These are phyloP conservation scores for Coreius guichenoti DNA, from an alignment of 2,797 vertebrate species.

Conservation along the genomic window DNA sequence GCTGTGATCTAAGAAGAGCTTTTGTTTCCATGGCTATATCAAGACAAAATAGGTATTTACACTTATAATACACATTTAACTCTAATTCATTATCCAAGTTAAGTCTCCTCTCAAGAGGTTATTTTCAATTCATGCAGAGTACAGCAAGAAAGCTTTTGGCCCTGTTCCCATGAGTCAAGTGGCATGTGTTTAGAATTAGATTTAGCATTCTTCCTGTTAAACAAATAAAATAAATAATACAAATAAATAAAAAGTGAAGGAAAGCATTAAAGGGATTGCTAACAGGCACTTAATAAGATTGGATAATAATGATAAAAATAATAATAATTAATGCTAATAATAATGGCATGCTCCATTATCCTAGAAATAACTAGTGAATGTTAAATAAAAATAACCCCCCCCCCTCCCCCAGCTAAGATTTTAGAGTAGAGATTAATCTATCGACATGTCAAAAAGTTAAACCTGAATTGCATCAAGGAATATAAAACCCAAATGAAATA, in stretches of 20 bases:
- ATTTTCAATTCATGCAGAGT: slow-evolving; percentile 72
- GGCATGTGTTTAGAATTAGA: slow-evolving; percentile 13
- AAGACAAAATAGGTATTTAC: slow-evolving; percentile 78
- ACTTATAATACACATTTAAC: slow-evolving; percentile 72
- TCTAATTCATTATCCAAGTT: slow-evolving; percentile 42
- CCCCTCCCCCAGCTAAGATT: background rate
- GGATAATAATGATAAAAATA: slow-evolving; percentile 70
- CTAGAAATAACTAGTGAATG: background rate
- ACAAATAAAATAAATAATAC: slow-evolving; percentile 28
- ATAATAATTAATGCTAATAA: slow-evolving; percentile 60
- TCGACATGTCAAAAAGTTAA: slow-evolving; percentile 46
- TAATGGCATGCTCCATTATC: slow-evolving; percentile 51
- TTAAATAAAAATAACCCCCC: background rate
- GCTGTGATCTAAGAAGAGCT: slow-evolving; percentile 65
- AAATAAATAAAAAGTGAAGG: slow-evolving; percentile 55
- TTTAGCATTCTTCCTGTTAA: background rate
- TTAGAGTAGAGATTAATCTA: slow-evolving; percentile 32
- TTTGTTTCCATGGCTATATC: slow-evolving; percentile 72
- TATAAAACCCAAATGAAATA: slow-evolving; percentile 55
- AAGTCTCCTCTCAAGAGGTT: slow-evolving; percentile 54
- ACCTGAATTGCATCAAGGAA: slow-evolving; percentile 60
- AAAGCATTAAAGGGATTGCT: slow-evolving; percentile 84
- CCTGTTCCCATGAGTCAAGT: slow-evolving; percentile 41
- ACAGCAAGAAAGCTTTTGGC: slow-evolving; percentile 48
- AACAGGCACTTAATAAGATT: slow-evolving; percentile 86